These are phyloP conservation scores for Argyrosomus regius DNA, from an alignment of 2,797 vertebrate species.

Conservation along the genomic window DNA sequence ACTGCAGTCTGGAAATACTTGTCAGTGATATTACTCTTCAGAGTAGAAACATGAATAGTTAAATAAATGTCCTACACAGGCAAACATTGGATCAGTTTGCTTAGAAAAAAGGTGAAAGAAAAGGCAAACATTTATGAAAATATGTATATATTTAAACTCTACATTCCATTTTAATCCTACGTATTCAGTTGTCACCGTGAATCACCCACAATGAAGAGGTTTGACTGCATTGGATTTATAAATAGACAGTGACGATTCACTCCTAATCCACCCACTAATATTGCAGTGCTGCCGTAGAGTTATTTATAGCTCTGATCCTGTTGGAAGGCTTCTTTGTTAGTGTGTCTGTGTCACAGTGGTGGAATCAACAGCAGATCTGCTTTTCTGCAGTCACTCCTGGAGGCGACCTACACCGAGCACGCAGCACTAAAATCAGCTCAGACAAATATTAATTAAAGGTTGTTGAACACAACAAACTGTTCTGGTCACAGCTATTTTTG, in stretches of 20 bases:
- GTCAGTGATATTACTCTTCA: conserved; percentile 24
- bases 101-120: neutral
- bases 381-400: conserved; percentile 48
- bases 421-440: conserved; percentile 37
- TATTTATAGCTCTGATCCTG: conserved; percentile 77
- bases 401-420: neutral
- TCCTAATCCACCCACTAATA: conserved; percentile 75
- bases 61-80: neutral
- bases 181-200: conserved; percentile 29
- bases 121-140: conserved; percentile 7
- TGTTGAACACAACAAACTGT: conserved; percentile 17
- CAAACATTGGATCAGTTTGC: too few relatives aligned
- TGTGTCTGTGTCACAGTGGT: conserved; percentile 62
- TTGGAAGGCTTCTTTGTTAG: conserved; percentile 65
- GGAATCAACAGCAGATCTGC: conserved; percentile 61
- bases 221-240: conserved; percentile 66
- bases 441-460: conserved; percentile 42
- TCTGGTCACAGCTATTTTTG: conserved; percentile 24
- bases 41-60: conserved; percentile 25
- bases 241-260: conserved; percentile 69
- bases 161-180: conserved; percentile 33
- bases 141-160: neutral
- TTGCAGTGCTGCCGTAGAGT: conserved; percentile 62
- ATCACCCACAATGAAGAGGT: conserved; percentile 42
- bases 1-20: conserved; percentile 59